phyloP scores from a whole-genome alignment of 2,888 invertebrate species.

The Helicoverpa assulta region DNA sequence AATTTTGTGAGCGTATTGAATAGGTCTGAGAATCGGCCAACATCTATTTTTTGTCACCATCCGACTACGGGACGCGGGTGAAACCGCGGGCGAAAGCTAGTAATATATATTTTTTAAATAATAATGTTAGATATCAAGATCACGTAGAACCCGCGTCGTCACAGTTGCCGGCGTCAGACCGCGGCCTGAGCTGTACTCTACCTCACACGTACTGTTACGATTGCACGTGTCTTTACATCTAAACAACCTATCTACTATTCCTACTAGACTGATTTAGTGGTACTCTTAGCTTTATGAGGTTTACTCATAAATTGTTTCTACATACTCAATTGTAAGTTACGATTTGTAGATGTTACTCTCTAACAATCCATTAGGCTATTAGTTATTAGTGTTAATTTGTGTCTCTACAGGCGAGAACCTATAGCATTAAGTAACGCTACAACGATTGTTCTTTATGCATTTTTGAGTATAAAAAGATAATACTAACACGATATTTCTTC shows the following conservation, averaged over 20 bases:
- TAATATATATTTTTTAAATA: neutral
- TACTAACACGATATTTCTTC: conserved; percentile 73
- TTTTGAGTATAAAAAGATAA: conserved; percentile 69
- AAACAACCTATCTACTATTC: conserved; percentile 80
- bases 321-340: conserved; percentile 77
- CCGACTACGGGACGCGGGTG: no score
- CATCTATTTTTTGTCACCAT: no score
- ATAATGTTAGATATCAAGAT: conserved; percentile 1
- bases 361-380: conserved; percentile 67
- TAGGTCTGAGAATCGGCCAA: no score
- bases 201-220: conserved; percentile 79
- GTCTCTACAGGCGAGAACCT: conserved; percentile 66
- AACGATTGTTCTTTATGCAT: conserved; percentile 85
- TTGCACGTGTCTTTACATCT: conserved; percentile 78
- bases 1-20: no score
- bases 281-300: conserved; percentile 81
- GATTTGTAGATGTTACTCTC: conserved; percentile 71
- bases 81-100: no score
- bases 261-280: conserved; percentile 89
- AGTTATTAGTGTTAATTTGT: conserved; percentile 66
- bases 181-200: conserved; percentile 69
- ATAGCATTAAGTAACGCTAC: conserved; percentile 78
- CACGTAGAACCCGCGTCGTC: neutral
- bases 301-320: conserved; percentile 73
- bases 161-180: conserved; percentile 50